Conservation (phyloP, 1,140 invertebrate species). For the Galendromus occidentalis region DNA sequence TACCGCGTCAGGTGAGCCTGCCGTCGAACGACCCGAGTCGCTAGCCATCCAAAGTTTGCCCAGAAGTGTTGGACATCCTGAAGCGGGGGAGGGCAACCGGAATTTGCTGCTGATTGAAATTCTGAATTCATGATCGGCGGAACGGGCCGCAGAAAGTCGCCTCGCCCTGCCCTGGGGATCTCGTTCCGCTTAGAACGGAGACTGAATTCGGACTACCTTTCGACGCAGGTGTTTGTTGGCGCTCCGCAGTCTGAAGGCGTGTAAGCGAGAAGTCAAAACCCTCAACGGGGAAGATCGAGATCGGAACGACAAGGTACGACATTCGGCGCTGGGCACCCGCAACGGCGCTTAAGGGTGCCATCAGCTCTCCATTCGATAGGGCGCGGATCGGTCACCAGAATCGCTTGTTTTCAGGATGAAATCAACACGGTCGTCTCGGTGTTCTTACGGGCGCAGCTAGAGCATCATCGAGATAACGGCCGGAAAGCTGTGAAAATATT, state of each 20-base stretch:
- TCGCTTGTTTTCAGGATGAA: neutral
- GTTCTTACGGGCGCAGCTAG: conserved; percentile 45
- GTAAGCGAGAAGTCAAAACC: neutral
- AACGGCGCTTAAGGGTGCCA: neutral
- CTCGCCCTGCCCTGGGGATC: no score
- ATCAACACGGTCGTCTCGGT: conserved; percentile 24
- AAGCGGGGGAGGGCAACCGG: no score
- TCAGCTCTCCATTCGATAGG: neutral
- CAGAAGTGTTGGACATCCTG: no score
- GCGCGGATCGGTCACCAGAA: neutral
- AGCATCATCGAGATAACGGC: conserved; percentile 45
- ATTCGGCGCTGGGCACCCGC: no score
- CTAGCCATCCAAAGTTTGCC: no score
- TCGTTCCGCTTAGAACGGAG: no score
- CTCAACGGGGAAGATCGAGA: neutral
- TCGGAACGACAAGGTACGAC: neutral
- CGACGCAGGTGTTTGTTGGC: neutral
- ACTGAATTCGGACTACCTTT: no score
- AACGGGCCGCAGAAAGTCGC: no score
- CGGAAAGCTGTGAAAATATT: conserved; percentile 44
- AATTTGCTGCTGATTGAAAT: no score
- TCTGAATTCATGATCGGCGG: no score
- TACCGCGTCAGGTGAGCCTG: conserved; percentile 1
- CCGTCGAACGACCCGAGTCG: no score
- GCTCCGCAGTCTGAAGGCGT: neutral